These are phyloP conservation scores for Drosophila burlai DNA, from an alignment of 1,140 invertebrate species.

Conservation along the genomic window DNA sequence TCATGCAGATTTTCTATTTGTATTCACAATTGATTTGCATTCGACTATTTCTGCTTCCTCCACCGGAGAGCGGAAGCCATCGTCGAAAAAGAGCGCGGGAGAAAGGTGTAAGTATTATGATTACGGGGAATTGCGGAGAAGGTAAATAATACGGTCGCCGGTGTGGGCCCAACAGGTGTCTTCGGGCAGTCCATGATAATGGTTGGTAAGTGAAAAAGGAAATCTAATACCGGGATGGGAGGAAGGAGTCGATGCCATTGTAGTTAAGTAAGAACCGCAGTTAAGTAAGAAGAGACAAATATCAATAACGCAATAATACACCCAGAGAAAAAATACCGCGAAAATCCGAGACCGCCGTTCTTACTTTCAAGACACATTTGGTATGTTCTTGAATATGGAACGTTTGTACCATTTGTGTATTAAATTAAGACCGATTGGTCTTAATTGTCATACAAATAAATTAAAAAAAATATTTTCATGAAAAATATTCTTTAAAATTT, in stretches of 20 bases:
- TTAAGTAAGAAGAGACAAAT: background rate
- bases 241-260: background rate
- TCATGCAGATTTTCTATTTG: conserved; percentile 46
- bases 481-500: too few species aligned
- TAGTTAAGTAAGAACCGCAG: background rate
- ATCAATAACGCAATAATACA: background rate
- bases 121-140: conserved; percentile 26
- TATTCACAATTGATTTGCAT: conserved; percentile 63
- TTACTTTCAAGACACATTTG: too few species aligned
- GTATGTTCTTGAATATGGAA: too few species aligned
- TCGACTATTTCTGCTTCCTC: conserved; percentile 36
- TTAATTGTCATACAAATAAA: too few species aligned
- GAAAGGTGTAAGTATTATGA: conserved; percentile 35
- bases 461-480: too few species aligned
- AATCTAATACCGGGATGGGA: conserved; percentile 14
- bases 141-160: conserved; percentile 29
- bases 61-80: conserved; percentile 55
- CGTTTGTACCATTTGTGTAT: too few species aligned
- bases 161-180: conserved; percentile 35
- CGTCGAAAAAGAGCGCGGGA: conserved; percentile 8
- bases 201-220: conserved; percentile 12
- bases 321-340: too few species aligned
- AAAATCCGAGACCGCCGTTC: too few species aligned
- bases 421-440: too few species aligned
- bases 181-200: conserved; percentile 1